Percentiles rank a stretch among this genome's conserved stretches.
Evolutionary conservation across 2,797 vertebrate species (phyloP).

Genomic region (Neostethus bicornis): DNA sequence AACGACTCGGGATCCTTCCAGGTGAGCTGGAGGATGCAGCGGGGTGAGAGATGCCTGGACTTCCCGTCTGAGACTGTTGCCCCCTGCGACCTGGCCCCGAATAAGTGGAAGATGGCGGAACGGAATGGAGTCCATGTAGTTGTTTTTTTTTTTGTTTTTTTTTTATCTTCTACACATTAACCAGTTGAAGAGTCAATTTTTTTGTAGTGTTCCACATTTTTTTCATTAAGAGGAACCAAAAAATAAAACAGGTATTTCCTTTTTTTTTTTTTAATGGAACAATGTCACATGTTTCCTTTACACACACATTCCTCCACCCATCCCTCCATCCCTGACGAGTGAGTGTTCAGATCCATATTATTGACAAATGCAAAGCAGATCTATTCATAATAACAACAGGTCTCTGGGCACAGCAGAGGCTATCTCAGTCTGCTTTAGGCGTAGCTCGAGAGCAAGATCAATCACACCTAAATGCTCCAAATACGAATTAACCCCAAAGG

Average conservation of each 20-base stretch:
- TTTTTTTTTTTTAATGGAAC: slow-evolving; percentile 6
- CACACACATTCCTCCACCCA: slow-evolving; percentile 18
- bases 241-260: not conserved
- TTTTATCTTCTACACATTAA: too few species aligned
- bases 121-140: too few species aligned
- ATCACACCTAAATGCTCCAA: slow-evolving; percentile 74
- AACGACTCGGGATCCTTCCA: too few species aligned
- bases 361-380: slow-evolving; percentile 69
- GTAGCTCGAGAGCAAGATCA: slow-evolving; percentile 61
- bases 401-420: slow-evolving; percentile 41
- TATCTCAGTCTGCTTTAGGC: slow-evolving; percentile 43
- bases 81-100: too few species aligned
- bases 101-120: too few species aligned
- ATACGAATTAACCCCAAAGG: slow-evolving; percentile 65
- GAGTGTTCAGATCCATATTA: slow-evolving; percentile 61
- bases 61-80: too few species aligned
- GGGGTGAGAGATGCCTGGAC: too few species aligned
- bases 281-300: not conserved
- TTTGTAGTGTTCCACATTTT: too few species aligned
- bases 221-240: too few species aligned
- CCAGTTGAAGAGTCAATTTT: too few species aligned
- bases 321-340: slow-evolving; percentile 26
- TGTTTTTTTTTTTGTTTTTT: too few species aligned
- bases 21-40: too few species aligned
- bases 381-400: slow-evolving; percentile 67